phyloP scores from a whole-genome alignment of 2,797 vertebrate species.

The Pangasius djambal region DNA sequence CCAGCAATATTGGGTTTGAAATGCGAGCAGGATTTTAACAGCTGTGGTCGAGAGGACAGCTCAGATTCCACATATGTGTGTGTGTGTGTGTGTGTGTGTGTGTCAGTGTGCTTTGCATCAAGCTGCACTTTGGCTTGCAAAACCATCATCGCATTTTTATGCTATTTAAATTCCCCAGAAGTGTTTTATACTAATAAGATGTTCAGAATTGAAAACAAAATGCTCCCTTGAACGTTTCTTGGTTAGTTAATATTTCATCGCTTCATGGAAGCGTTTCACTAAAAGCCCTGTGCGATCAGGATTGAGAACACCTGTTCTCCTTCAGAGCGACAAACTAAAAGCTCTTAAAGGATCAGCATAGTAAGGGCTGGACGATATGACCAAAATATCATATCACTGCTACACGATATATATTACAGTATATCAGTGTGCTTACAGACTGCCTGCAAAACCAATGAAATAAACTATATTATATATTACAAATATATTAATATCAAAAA shows the following conservation, averaged over 20 bases:
- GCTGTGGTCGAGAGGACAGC: constrained; percentile 70
- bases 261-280: too few relatives aligned
- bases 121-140: constrained; percentile 29
- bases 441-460: too few relatives aligned
- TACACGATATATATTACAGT: too few relatives aligned
- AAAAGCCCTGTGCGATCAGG: too few relatives aligned
- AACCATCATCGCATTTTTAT: not conserved
- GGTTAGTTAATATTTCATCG: not conserved
- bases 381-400: too few relatives aligned
- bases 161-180: constrained; percentile 8
- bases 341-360: too few relatives aligned
- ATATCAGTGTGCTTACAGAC: too few relatives aligned
- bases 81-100: constrained; percentile 33
- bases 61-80: constrained; percentile 55
- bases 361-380: too few relatives aligned
- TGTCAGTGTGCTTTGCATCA: constrained; percentile 11
- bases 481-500: too few relatives aligned
- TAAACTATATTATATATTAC: too few relatives aligned
- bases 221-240: not conserved
- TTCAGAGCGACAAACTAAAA: not conserved
- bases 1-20: constrained; percentile 72
- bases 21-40: constrained; percentile 63
- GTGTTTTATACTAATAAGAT: not conserved
- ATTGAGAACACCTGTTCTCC: not conserved
- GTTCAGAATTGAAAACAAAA: not conserved